Conservation (phyloP, 2,888 invertebrate species). For the Drosophila paramelanica region DNA sequence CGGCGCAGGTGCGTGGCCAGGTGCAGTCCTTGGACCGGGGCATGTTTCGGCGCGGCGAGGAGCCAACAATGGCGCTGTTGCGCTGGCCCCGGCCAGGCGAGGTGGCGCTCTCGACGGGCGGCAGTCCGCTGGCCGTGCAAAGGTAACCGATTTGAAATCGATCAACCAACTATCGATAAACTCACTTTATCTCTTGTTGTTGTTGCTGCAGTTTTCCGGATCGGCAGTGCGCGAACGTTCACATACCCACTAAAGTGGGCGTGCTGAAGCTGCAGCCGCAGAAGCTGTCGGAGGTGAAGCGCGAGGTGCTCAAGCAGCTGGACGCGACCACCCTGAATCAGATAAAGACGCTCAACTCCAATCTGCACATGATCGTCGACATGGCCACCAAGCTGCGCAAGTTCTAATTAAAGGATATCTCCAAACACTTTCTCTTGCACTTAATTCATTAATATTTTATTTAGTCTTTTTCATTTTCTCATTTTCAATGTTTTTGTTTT, state of each 20-base stretch:
- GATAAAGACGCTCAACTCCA: conserved; percentile 81
- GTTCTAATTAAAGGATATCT: conserved; percentile 3
- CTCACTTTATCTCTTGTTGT: too few species aligned
- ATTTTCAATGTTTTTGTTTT: conserved; percentile 59
- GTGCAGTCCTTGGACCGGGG: conserved; percentile 17
- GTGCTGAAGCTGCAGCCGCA: conserved; percentile 81
- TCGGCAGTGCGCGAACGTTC: conserved; percentile 73
- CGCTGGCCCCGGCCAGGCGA: conserved; percentile 85
- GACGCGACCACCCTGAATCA: conserved; percentile 77
- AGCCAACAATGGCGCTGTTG: conserved; percentile 80
- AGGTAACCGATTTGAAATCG: conserved; percentile 68
- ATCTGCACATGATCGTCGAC: conserved; percentile 80
- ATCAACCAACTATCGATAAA: too few species aligned
- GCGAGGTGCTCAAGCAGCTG: conserved; percentile 76
- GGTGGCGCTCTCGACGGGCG: conserved; percentile 82
- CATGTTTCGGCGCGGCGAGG: neutral
- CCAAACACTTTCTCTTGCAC: conserved; percentile 7
- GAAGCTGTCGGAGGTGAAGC: conserved; percentile 68
- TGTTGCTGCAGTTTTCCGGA: conserved; percentile 67
- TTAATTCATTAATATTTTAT: conserved; percentile 75
- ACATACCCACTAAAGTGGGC: conserved; percentile 82
- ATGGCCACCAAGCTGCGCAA: conserved; percentile 65
- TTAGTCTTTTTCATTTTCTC: conserved; percentile 77
- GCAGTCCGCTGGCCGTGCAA: conserved; percentile 83
- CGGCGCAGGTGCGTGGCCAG: neutral